Conservation (phyloP, 2,797 vertebrate genomes). For the Lithobates sylvaticus region DNA sequence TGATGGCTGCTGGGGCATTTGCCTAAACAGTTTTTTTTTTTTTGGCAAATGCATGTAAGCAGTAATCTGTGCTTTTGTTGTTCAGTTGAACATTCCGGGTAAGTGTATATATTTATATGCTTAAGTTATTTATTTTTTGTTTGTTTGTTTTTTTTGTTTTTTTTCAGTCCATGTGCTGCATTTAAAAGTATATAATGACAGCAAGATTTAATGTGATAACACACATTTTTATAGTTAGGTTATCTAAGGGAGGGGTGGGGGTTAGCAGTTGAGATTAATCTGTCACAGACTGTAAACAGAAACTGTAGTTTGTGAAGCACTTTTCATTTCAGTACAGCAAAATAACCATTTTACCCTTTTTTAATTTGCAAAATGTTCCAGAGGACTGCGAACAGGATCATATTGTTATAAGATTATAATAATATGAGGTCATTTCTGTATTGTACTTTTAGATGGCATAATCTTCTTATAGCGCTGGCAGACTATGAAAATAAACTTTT, state of each 20-base stretch:
- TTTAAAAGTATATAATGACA: neutral
- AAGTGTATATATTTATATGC: too few relatives aligned
- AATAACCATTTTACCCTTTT: neutral
- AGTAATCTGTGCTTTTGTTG: too few relatives aligned
- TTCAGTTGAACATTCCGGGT: too few relatives aligned
- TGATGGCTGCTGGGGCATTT: too few relatives aligned
- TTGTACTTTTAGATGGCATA: conserved; percentile 22
- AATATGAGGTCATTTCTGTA: conserved; percentile 23
- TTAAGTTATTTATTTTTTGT: too few relatives aligned
- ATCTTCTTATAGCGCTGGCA: conserved; percentile 55
- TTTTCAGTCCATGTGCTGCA: neutral
- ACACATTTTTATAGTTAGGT: neutral
- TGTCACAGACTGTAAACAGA: neutral
- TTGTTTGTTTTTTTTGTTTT: too few relatives aligned
- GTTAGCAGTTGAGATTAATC: neutral
- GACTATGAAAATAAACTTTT: conserved; percentile 45
- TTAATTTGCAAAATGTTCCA: conserved; percentile 49
- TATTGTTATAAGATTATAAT: conserved; percentile 46
- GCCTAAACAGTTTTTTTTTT: too few relatives aligned
- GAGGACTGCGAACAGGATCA: conserved; percentile 20
- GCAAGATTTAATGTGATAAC: neutral
- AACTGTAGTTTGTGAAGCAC: neutral
- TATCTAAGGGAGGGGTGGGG: neutral
- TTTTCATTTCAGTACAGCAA: conserved; percentile 1
- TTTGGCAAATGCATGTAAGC: too few relatives aligned